Evolutionary conservation across 2,888 invertebrate genomes (phyloP).

Genomic region (Saturnia pavonia): DNA sequence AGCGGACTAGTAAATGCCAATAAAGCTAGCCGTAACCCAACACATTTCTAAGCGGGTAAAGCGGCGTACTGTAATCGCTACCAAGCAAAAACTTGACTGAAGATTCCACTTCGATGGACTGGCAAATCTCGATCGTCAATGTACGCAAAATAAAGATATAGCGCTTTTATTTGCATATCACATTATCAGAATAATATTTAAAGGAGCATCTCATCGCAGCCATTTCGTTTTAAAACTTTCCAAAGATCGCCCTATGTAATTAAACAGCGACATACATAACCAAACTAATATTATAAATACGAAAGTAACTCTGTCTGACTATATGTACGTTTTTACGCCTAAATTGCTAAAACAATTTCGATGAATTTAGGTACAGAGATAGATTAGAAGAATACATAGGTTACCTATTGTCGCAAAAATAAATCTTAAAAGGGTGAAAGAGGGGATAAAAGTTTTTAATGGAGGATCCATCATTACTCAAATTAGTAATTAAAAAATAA

Average conservation of each 20-base stretch:
- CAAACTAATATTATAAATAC: too few species aligned
- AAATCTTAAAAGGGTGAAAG: too few species aligned
- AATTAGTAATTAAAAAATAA: too few species aligned
- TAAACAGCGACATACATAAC: background rate
- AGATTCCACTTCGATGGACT: constrained; percentile 43
- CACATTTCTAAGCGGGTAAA: constrained; percentile 51
- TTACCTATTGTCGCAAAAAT: too few species aligned
- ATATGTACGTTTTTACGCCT: too few species aligned
- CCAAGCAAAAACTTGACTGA: constrained; percentile 60
- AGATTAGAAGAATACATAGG: too few species aligned
- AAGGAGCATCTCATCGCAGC: background rate
- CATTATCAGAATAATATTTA: background rate
- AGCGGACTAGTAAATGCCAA: constrained; percentile 49
- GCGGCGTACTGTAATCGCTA: constrained; percentile 62
- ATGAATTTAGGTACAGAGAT: too few species aligned
- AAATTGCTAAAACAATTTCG: too few species aligned
- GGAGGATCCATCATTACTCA: too few species aligned
- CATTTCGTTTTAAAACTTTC: background rate
- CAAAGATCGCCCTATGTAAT: background rate
- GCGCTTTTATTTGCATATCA: background rate
- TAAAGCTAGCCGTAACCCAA: constrained; percentile 61
- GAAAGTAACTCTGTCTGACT: too few species aligned
- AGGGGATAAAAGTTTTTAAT: too few species aligned
- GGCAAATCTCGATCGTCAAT: constrained; percentile 30
- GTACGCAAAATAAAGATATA: constrained; percentile 18